Evolutionary conservation across 2,888 invertebrate genomes (phyloP).

Genomic region (Monopis laevigella): DNA sequence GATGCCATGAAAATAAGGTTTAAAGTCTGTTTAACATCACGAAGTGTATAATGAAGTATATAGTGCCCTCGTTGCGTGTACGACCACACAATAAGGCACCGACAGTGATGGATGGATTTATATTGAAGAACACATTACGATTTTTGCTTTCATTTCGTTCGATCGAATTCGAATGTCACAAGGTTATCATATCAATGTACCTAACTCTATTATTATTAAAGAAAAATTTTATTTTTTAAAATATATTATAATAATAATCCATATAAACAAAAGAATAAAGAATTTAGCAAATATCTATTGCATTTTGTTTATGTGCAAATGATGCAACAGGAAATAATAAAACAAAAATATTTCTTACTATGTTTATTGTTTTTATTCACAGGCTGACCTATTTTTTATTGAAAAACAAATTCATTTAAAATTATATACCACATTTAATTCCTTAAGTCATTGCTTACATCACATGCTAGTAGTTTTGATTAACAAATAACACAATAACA

Average conservation of each 20-base stretch:
- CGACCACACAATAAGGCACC: slow-evolving; percentile 61
- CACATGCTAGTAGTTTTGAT: slow-evolving; percentile 14
- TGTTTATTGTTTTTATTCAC: slow-evolving; percentile 65
- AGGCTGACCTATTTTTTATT: slow-evolving; percentile 56
- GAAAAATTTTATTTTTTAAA: neutral
- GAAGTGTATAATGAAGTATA: slow-evolving; percentile 2
- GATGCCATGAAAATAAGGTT: neutral
- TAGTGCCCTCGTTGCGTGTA: slow-evolving; percentile 40
- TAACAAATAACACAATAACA: too few relatives aligned
- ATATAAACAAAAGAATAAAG: neutral
- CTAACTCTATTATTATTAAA: neutral
- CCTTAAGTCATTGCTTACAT: slow-evolving; percentile 62
- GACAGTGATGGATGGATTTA: slow-evolving; percentile 61
- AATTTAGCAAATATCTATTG: neutral
- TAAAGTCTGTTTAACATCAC: neutral
- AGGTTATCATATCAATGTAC: slow-evolving; percentile 56
- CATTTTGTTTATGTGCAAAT: neutral
- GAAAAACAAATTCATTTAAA: slow-evolving; percentile 58
- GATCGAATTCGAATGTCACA: slow-evolving; percentile 64
- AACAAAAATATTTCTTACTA: slow-evolving; percentile 37
- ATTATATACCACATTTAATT: slow-evolving; percentile 50
- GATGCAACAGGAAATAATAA: neutral
- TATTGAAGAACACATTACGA: slow-evolving; percentile 66
- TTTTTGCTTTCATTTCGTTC: slow-evolving; percentile 63
- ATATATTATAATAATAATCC: too few relatives aligned